Evolutionary conservation across 2,797 vertebrate species (phyloP), one percentile per base, ranked within the genome.

Genomic region (Rhinella marina): DNA sequence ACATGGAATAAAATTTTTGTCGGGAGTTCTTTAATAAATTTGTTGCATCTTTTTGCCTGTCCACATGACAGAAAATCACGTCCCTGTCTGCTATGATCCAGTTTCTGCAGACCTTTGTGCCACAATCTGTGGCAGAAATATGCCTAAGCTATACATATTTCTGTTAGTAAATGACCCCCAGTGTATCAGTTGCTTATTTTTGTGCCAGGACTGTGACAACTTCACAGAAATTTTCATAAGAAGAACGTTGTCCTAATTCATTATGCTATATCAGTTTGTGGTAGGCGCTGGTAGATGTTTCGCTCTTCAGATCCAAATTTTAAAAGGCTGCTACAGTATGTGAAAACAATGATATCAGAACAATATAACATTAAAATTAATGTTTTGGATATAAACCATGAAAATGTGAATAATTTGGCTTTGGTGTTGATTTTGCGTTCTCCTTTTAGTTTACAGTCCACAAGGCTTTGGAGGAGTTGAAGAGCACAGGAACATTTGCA

Each of bases 401-500:
- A 57, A 59, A 12, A 17, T 59, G 1, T 7, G 13, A 48, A 10
- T 41, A 41, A 61, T 7, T 59, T 7, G 12, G 21, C n/a, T 41
- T 23, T 32, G 41, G 8, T 50, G 21, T 27, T 79, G 23, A 52
- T n/a, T 50, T 50, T n/a, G 14, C 61, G 50, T 68, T 78, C 59
- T 75, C 0, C 66, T 84, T 81, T 32, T 61, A 89, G 88, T 83
- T 89, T 12, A 84, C 80, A 8, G 85, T 89, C 54, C 85, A 89
- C n/a, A 84, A 80, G 11, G 75, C 81, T 52, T 61, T 89, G 19
- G 85, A 89, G 83, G 88, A 89, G 59, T 14, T 89, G 64, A 89
- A 89, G 85, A 79, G 70, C 61, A 16, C 57, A 27, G 79, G 84
- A 68, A 27, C 70, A 8, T 86, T 85, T 25, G 1, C 62, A 14